These are phyloP conservation scores for Melangyna quadrimaculata DNA, from an alignment of 2,888 invertebrate genomes.

Conservation along the genomic window DNA sequence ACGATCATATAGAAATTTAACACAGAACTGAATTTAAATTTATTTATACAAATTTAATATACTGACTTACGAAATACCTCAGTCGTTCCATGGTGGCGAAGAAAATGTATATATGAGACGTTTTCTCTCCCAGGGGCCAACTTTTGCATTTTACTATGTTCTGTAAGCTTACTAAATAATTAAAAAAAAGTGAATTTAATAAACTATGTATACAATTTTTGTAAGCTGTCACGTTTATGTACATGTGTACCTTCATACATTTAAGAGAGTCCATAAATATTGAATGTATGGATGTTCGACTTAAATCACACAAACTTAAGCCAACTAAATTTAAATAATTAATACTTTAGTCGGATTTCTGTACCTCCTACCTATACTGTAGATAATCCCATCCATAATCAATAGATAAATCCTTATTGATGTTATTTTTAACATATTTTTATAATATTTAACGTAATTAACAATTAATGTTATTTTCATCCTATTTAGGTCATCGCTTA, in stretches of 20 bases:
- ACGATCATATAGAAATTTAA: too few relatives aligned
- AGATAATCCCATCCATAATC: neutral
- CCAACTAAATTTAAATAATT: neutral
- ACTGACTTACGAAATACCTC: too few relatives aligned
- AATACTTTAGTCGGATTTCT: neutral
- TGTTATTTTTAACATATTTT: conserved; percentile 24
- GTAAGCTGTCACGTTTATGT: neutral
- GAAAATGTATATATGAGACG: too few relatives aligned
- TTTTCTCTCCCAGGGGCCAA: too few relatives aligned
- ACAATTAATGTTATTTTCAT: conserved; percentile 53
- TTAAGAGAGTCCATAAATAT: neutral
- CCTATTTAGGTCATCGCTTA: conserved; percentile 54
- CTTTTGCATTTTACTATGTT: too few relatives aligned
- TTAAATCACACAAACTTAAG: neutral
- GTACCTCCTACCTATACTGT: neutral
- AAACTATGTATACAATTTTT: too few relatives aligned
- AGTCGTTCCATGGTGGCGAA: too few relatives aligned
- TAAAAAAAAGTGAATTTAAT: too few relatives aligned
- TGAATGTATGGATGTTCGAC: neutral
- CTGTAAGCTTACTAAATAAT: too few relatives aligned
- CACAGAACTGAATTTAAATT: too few relatives aligned
- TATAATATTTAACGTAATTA: conserved; percentile 49
- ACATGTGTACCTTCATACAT: neutral
- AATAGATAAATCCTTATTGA: neutral
- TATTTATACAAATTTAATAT: too few relatives aligned